A percentile compares a stretch with the other conserved stretches of the same genome.
Conservation (phyloP, 2,113 vertebrate genomes). For the Varanus salvator region DNA sequence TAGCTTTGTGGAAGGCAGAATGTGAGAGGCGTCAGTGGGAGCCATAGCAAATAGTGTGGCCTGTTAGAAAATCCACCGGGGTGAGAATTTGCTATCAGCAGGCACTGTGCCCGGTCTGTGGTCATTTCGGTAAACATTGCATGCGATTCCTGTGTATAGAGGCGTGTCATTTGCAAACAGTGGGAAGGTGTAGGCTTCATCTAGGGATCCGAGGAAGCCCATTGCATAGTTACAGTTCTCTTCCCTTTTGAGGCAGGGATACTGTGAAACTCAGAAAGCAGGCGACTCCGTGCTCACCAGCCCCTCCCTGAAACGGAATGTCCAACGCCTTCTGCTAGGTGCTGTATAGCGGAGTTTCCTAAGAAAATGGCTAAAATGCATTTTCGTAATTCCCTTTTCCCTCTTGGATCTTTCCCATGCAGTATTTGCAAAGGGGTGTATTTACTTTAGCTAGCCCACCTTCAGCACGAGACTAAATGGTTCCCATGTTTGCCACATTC, state of each 20-base stretch:
- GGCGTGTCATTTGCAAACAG: not conserved
- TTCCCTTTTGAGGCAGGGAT: not conserved
- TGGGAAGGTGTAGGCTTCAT: not conserved
- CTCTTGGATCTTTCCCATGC: not conserved
- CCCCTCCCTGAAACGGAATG: not conserved
- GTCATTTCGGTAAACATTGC: not conserved
- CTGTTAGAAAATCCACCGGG: not conserved
- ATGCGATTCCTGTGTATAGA: not conserved
- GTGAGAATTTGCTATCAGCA: accelerated
- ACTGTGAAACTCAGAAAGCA: not conserved
- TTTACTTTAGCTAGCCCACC: not conserved
- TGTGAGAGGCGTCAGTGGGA: not conserved
- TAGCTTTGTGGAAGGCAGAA: not conserved
- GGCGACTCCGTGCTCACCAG: not conserved
- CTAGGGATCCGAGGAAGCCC: constrained; percentile 13
- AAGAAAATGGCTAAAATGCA: not conserved
- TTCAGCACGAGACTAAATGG: not conserved
- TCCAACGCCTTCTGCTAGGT: not conserved
- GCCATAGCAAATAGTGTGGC: not conserved
- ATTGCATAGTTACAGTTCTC: not conserved
- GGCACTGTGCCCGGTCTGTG: not conserved
- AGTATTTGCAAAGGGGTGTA: no score
- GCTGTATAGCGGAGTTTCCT: not conserved
- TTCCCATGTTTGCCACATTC: not conserved
- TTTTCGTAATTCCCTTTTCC: not conserved